phyloP scores from a whole-genome alignment of 2,797 vertebrate genomes.

The Urosaurus nigricauda region DNA sequence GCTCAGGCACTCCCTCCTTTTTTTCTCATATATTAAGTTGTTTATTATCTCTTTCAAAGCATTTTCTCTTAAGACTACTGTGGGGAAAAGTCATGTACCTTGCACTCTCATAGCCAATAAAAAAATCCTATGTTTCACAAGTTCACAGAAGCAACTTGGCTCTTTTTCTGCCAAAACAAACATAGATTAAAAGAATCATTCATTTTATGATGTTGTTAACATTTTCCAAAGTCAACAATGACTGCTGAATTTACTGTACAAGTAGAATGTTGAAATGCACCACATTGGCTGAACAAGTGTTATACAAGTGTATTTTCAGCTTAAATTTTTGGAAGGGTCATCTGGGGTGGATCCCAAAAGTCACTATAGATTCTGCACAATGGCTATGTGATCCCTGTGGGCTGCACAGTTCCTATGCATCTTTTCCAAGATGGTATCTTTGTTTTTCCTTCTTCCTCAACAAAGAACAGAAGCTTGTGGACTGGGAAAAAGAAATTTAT shows the following conservation, averaged over 20 bases:
- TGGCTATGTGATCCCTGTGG: no score
- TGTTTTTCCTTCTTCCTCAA: not conserved
- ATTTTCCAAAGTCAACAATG: not conserved
- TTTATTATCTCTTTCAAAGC: slow-evolving; percentile 9
- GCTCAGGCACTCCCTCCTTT: not conserved
- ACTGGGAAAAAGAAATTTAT: not conserved
- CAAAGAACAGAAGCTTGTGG: not conserved
- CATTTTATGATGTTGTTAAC: not conserved
- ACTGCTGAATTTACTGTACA: not conserved
- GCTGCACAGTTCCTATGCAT: no score
- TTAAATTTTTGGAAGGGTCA: not conserved
- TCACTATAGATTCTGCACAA: not conserved
- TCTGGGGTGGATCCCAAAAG: not conserved
- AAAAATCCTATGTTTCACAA: not conserved
- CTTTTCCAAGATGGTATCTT: not conserved
- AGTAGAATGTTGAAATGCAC: no score
- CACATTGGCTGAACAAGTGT: no score
- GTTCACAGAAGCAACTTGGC: not conserved
- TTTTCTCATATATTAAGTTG: not conserved
- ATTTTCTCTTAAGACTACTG: not conserved
- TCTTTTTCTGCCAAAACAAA: slow-evolving; percentile 19
- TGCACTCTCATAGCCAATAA: slow-evolving; percentile 3
- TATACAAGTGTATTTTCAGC: not conserved
- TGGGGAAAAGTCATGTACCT: not conserved
- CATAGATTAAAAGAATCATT: not conserved